Evolutionary conservation across 2,888 invertebrate species (phyloP), one percentile per base, ranked within the genome.

Genomic region (Rhabditoides inermis): DNA sequence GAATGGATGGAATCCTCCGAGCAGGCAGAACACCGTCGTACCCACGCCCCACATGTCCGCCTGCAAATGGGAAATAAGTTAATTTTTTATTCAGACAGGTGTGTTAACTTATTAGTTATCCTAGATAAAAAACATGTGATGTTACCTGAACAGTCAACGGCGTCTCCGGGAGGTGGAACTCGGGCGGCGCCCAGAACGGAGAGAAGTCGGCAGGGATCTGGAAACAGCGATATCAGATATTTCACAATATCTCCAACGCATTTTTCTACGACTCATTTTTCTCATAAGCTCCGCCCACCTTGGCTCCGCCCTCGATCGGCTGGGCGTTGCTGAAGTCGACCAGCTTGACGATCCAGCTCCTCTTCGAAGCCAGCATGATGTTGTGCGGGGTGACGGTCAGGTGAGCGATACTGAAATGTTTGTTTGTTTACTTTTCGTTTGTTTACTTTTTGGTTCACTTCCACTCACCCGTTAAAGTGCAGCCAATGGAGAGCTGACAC

Each of bases 1-100:
- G 84, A 90, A 98, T 44, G 95, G 91, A 49, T 91, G 86, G 54
- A 84, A 85, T 18, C 94, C 95, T 3, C 91, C 91, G 62, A 98
- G 79, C 81, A 98, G 82, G 40, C 92, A 82, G 80, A 95, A 98
- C 0, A 88, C 83, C 5, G 95, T 81, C 12, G 88, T 88, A 49
- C 92, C 95, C 47, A 95, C 83, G 22, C 88, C 86, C 98, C 95
- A 98, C 70, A 95, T 85, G 79, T 98, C 98, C 18, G 78, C 77
- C 2, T 88, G n/a, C n/a, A n/a, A n/a, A n/a, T n/a, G n/a, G n/a
- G n/a, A n/a, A n/a, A n/a, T n/a, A n/a, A n/a, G n/a, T n/a, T n/a
- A n/a, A n/a, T n/a, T n/a, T n/a, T n/a, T n/a, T n/a, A n/a, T n/a
- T n/a, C n/a, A n/a, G n/a, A n/a, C n/a, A n/a, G n/a, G n/a, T n/a